A percentile compares a stretch with the other conserved stretches of the same genome.
Conservation (phyloP, 2,888 invertebrate species). For the Ferdinandea cuprea region DNA sequence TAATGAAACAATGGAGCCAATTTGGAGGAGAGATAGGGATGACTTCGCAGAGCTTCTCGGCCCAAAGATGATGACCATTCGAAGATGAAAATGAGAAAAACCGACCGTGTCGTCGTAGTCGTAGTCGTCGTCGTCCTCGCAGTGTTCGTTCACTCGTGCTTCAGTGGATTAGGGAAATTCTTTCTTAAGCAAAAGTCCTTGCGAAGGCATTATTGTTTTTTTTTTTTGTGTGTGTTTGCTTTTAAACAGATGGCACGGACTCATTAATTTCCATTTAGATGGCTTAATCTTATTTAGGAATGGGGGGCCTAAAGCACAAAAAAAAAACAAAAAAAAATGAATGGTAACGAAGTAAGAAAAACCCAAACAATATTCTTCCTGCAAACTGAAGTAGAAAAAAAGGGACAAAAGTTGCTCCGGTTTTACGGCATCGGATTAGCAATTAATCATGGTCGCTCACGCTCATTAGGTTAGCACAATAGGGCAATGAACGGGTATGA, state of each 20-base stretch:
- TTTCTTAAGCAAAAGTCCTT: conserved; percentile 26
- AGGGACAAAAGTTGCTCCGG: conserved; percentile 55
- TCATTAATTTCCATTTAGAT: conserved; percentile 73
- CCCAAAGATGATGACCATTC: conserved; percentile 59
- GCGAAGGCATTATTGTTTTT: conserved; percentile 13
- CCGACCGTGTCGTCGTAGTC: conserved; percentile 19
- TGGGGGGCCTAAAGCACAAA: conserved; percentile 15
- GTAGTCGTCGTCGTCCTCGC: too few relatives aligned
- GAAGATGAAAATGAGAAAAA: conserved; percentile 18
- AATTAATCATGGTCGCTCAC: conserved; percentile 61
- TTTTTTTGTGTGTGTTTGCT: conserved; percentile 37
- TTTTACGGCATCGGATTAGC: conserved; percentile 56
- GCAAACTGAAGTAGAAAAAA: conserved; percentile 43
- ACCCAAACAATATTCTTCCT: neutral
- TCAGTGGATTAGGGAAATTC: conserved; percentile 46
- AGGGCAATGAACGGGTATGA: conserved; percentile 34
- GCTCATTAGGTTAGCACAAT: conserved; percentile 59
- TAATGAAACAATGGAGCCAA: conserved; percentile 64
- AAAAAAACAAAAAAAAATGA: conserved; percentile 27
- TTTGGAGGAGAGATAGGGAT: conserved; percentile 33
- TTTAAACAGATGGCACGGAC: conserved; percentile 62
- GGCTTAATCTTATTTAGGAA: conserved; percentile 63
- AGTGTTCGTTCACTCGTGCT: too few relatives aligned
- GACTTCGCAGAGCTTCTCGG: conserved; percentile 18
- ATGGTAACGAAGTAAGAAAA: conserved; percentile 13